These are phyloP conservation scores for Agrochola lota DNA, from an alignment of 2,888 invertebrate species.

Conservation along the genomic window DNA sequence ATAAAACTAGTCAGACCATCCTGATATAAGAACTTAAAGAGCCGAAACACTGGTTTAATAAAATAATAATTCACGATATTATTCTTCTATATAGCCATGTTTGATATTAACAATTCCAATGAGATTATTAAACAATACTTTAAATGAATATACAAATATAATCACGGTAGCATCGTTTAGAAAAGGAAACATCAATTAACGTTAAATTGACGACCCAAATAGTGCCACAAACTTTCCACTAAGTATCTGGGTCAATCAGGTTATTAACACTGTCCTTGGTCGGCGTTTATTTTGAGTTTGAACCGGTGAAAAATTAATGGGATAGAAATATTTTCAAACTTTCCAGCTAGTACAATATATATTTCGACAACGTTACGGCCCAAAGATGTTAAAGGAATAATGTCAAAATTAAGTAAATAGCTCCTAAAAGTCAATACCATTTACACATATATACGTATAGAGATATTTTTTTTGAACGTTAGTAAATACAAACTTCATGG, in stretches of 20 bases:
- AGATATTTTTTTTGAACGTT: neutral
- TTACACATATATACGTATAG: neutral
- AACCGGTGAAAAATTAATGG: slow-evolving; percentile 24
- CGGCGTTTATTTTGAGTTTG: slow-evolving; percentile 27
- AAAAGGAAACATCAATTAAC: slow-evolving; percentile 25
- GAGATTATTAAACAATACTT: neutral
- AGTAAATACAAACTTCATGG: neutral
- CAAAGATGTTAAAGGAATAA: neutral
- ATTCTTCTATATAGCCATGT: too few species aligned
- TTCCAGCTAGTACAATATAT: neutral
- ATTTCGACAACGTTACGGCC: neutral
- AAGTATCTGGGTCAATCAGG: slow-evolving; percentile 45
- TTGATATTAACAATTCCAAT: neutral
- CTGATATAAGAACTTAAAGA: neutral
- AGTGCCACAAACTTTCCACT: slow-evolving; percentile 34
- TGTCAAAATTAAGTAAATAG: neutral
- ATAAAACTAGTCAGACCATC: neutral
- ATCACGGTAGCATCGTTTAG: neutral
- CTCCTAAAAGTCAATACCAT: neutral
- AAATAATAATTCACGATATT: neutral
- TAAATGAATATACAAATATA: neutral
- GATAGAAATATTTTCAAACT: neutral
- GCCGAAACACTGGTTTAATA: neutral
- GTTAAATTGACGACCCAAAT: slow-evolving; percentile 27
- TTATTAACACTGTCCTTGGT: slow-evolving; percentile 43